Evolutionary conservation across 2,888 invertebrate species (phyloP).

Genomic region (Drosophila melanosoma): DNA sequence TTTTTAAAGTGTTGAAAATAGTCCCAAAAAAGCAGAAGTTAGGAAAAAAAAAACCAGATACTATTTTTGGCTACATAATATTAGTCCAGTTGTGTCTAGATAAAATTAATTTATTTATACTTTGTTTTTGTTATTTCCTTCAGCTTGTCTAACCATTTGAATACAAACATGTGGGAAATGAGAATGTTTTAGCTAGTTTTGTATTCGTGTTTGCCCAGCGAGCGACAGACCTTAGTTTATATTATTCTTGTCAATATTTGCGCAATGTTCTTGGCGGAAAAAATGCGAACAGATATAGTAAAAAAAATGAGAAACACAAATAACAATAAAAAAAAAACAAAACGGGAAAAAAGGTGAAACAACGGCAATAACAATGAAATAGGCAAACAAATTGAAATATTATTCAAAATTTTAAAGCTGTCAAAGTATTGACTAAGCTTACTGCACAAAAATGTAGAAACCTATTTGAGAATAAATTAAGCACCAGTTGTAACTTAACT

Average conservation of each 20-base stretch:
- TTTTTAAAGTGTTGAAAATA: conserved; percentile 3
- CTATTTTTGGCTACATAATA: conserved; percentile 34
- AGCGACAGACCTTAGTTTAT: conserved; percentile 46
- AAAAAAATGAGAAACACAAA: conserved; percentile 12
- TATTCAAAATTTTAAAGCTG: conserved; percentile 39
- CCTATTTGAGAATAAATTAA: background rate
- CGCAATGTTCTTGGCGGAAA: conserved; percentile 38
- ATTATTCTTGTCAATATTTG: conserved; percentile 62
- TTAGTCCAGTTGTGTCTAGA: conserved; percentile 42
- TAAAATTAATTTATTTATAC: conserved; percentile 10
- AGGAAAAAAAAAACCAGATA: conserved; percentile 1
- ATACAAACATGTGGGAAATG: conserved; percentile 5
- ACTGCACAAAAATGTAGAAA: background rate
- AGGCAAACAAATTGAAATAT: conserved; percentile 51
- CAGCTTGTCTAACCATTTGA: conserved; percentile 1
- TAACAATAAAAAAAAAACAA: background rate
- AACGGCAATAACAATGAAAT: conserved; percentile 30
- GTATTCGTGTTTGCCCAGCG: conserved; percentile 41
- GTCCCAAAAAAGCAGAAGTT: conserved; percentile 1
- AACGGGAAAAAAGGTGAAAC: conserved; percentile 13
- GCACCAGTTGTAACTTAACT: background rate
- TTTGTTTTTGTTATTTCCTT: conserved; percentile 5
- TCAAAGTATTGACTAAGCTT: conserved; percentile 22
- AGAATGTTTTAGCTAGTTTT: conserved; percentile 17
- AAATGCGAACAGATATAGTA: conserved; percentile 22